These are phyloP conservation scores for Phaonia tiefii DNA, from an alignment of 2,888 invertebrate genomes.

Conservation along the genomic window DNA sequence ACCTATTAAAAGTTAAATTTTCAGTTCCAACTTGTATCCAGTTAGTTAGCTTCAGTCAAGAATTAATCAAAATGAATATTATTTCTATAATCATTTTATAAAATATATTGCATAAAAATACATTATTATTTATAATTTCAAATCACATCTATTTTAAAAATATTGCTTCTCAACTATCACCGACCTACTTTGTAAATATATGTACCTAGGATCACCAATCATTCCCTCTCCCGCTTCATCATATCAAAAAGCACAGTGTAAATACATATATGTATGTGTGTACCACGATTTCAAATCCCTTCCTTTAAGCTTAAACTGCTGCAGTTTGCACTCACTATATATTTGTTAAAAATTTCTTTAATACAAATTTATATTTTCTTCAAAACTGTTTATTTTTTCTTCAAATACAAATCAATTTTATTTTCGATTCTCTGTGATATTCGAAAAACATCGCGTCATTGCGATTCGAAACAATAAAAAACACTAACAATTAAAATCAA, in stretches of 20 bases:
- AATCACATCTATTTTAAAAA: no score
- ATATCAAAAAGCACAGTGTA: no score
- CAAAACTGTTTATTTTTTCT: conserved; percentile 56
- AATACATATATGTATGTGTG: conserved; percentile 13
- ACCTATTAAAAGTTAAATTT: no score
- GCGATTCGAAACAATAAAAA: conserved; percentile 45
- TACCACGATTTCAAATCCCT: not conserved
- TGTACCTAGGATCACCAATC: not conserved
- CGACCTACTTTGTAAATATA: not conserved
- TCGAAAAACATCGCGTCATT: conserved; percentile 3
- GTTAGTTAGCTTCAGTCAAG: no score
- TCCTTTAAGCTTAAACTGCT: not conserved
- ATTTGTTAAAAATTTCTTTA: not conserved
- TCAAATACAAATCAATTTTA: conserved; percentile 20
- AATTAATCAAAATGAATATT: no score
- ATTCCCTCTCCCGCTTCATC: no score
- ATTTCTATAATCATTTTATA: no score
- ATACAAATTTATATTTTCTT: conserved; percentile 14
- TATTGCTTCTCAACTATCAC: not conserved
- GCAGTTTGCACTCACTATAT: not conserved
- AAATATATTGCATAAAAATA: no score
- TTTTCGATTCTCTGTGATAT: no score
- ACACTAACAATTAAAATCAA: conserved; percentile 50
- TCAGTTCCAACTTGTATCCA: no score
- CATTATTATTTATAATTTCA: no score